A percentile compares a stretch with the other conserved stretches of the same genome.
phyloP scores from a whole-genome alignment of 2,888 invertebrate species.

The Cryptus viduatorius region DNA sequence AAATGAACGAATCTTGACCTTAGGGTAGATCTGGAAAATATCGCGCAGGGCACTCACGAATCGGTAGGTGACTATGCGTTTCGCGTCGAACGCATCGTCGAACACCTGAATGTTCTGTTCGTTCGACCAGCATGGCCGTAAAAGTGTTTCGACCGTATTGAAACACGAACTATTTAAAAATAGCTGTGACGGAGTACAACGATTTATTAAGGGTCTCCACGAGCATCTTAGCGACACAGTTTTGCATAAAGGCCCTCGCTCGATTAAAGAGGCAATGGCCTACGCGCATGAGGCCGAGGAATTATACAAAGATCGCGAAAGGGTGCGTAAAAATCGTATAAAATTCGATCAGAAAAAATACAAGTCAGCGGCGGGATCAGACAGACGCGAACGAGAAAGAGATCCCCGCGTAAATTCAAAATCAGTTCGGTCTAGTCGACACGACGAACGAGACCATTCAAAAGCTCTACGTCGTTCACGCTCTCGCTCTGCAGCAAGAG shows the following conservation, averaged over 20 bases:
- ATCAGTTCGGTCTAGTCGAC: not conserved
- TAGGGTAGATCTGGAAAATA: slow-evolving; percentile 2
- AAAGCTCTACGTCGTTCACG: no score
- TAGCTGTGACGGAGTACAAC: not conserved
- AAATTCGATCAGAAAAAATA: not conserved
- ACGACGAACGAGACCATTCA: not conserved
- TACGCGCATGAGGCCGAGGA: slow-evolving; percentile 14
- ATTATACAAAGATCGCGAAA: not conserved
- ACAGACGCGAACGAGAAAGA: not conserved
- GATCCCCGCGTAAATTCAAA: no score
- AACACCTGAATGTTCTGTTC: not conserved
- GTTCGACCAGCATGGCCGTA: not conserved
- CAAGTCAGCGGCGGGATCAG: no score
- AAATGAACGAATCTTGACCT: not conserved
- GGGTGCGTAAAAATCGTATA: not conserved
- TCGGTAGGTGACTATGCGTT: slow-evolving; percentile 1
- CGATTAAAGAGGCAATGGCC: slow-evolving; percentile 1
- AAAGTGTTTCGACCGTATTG: no score
- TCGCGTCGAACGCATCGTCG: not conserved
- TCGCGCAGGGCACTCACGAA: not conserved
- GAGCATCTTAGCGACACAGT: not conserved
- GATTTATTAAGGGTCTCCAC: not conserved
- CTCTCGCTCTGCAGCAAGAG: not conserved
- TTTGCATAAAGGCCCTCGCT: not conserved
- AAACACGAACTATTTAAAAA: not conserved